These are phyloP conservation scores for Microvelia longipes DNA, from an alignment of 1,140 invertebrate genomes.

Conservation along the genomic window DNA sequence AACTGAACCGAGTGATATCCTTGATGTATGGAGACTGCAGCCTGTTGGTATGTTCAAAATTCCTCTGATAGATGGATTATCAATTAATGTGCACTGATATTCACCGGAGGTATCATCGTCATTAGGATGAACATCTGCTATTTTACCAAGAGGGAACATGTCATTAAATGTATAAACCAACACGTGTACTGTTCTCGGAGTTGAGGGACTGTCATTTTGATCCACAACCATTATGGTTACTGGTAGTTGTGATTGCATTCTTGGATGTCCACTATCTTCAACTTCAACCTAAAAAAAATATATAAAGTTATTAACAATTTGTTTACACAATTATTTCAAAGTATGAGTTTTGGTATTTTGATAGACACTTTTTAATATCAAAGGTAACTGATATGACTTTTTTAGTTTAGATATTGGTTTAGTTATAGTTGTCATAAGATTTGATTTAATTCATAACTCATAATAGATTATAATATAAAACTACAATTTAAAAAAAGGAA, in stretches of 20 bases:
- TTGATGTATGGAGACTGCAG: constrained; percentile 60
- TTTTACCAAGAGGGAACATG: constrained; percentile 50
- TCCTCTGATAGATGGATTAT: constrained; percentile 36
- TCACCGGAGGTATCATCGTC: constrained; percentile 75
- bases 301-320: not conserved
- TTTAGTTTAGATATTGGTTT: no score
- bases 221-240: constrained; percentile 66
- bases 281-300: constrained; percentile 48
- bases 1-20: constrained; percentile 43
- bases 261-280: constrained; percentile 71
- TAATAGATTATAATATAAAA: no score
- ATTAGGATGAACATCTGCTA: constrained; percentile 80
- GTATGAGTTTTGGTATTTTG: no score
- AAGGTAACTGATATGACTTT: no score
- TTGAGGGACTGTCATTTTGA: constrained; percentile 82
- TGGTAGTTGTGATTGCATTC: constrained; percentile 58
- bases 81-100: constrained; percentile 67
- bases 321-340: no score
- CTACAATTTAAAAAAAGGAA: not conserved
- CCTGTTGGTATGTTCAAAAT: constrained; percentile 54
- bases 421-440: no score
- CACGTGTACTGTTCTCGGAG: constrained; percentile 62
- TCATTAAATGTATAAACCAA: constrained; percentile 63
- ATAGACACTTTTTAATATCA: no score
- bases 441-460: no score